Evolutionary conservation across 2,888 invertebrate species (phyloP), one percentile per base, ranked within the genome.

Genomic region (Tenthredo notha): DNA sequence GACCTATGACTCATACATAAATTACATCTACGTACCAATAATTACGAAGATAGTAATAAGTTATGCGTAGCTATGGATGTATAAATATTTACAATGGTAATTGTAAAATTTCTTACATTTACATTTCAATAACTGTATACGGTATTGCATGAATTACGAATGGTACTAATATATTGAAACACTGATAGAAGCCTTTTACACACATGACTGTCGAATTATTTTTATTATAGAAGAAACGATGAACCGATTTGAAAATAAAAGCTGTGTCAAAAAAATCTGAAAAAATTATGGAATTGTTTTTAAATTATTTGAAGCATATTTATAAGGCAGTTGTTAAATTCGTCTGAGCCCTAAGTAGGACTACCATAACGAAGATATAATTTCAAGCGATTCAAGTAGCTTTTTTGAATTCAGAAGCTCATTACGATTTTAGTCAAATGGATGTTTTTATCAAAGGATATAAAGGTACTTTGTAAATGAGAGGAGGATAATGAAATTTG

Each of bases 61-160:
- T 72, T 72, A 72, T 72, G 72, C n/a, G 21, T 10, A 40, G 18
- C 2, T 50, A 50, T 18, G 50, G 72, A 43, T 72, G 18, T 43
- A 72, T 72, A 40, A 72, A 72, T 72, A 72, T 72, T 72, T 72
- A 43, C 43, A 72, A 72, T 43, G 43, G 72, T 40, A 72, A 72
- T 72, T 43, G 72, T 21, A n/a, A 15, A 43, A 72, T n/a, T 10
- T 4, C 7, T 21, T 21, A 33, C 43, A 72, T 40, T 72, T 72
- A 72, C 72, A 40, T 43, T 72, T 72, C 72, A 72, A 40, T 72
- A 40, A 43, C 72, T 18, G 21, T 72, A 40, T 18, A 29, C 37
- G 40, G 10, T 25, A 72, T 72, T 37, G 21, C 40, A 21, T 9
- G n/a, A 21, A 33, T 33, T 15, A 67, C 29, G 67, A 67, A 67